phyloP scores from a whole-genome alignment of 2,113 vertebrate genomes.

The Condylura cristata region DNA sequence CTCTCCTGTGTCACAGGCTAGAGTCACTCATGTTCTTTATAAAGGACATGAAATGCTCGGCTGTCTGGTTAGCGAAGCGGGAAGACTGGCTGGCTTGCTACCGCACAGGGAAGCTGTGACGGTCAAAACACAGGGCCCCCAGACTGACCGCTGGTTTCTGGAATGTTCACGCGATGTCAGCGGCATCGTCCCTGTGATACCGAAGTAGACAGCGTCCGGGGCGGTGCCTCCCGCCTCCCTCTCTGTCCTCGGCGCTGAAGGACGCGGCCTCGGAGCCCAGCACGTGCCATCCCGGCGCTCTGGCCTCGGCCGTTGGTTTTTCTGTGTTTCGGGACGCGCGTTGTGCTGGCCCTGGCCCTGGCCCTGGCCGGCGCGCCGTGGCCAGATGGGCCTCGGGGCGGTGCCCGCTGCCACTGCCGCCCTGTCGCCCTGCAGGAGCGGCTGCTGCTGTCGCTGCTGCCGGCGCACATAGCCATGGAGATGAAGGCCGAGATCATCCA shows the following conservation, averaged over 20 bases:
- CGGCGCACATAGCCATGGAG: constrained; percentile 97
- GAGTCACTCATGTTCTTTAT: background rate
- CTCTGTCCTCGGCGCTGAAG: background rate
- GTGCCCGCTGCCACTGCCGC: too few relatives aligned
- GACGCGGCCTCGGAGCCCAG: background rate
- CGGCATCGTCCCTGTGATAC: constrained; percentile 29
- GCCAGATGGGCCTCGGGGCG: too few relatives aligned
- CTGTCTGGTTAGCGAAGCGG: background rate
- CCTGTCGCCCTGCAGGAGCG: constrained; percentile 88
- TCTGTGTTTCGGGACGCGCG: background rate
- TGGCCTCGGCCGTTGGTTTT: background rate
- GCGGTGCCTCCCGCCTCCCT: constrained; percentile 32
- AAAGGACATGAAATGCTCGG: constrained; percentile 36
- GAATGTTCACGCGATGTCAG: constrained; percentile 16
- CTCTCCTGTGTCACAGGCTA: background rate
- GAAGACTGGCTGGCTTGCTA: background rate
- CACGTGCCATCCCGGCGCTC: background rate
- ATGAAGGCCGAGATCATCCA: constrained; percentile 99
- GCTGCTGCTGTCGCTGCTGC: constrained; percentile 95
- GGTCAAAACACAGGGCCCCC: background rate
- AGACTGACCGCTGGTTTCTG: background rate
- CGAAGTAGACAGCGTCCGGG: constrained; percentile 35
- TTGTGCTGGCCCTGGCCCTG: too few relatives aligned
- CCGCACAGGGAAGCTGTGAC: too few relatives aligned
- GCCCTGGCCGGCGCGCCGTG: too few relatives aligned